phyloP scores from a whole-genome alignment of 1,140 invertebrate genomes.

The Drosophila mojavensis region DNA sequence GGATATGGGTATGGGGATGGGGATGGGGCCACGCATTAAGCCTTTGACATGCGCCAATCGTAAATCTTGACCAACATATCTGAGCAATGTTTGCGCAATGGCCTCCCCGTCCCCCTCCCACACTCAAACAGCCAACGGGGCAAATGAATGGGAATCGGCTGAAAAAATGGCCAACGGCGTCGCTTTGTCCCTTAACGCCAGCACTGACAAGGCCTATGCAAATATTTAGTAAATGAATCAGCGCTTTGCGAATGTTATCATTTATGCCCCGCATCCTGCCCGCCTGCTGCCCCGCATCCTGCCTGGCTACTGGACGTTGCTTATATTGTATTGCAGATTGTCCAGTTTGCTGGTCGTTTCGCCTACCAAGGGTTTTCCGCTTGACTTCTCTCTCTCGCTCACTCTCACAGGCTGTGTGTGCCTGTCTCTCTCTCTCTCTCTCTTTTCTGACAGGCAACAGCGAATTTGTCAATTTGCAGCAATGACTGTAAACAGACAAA shows the following conservation, averaged over 20 bases:
- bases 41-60: constrained; percentile 83
- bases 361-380: constrained; percentile 31
- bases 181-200: constrained; percentile 71
- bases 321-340: constrained; percentile 10
- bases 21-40: constrained; percentile 60
- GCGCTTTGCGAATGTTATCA: constrained; percentile 82
- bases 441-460: constrained; percentile 62
- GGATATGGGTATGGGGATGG: background rate
- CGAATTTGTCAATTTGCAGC: constrained; percentile 82
- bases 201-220: constrained; percentile 83
- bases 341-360: constrained; percentile 43
- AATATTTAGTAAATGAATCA: constrained; percentile 84
- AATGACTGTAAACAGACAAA: constrained; percentile 80
- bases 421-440: background rate
- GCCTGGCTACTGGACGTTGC: constrained; percentile 7
- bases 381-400: background rate
- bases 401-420: background rate
- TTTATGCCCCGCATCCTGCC: constrained; percentile 56
- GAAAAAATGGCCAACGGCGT: constrained; percentile 61
- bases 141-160: background rate
- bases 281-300: background rate
- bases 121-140: background rate
- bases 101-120: background rate
- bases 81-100: constrained; percentile 74
- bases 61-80: constrained; percentile 83